Conservation (phyloP, 2,113 vertebrate genomes). For the Scomber japonicus region DNA sequence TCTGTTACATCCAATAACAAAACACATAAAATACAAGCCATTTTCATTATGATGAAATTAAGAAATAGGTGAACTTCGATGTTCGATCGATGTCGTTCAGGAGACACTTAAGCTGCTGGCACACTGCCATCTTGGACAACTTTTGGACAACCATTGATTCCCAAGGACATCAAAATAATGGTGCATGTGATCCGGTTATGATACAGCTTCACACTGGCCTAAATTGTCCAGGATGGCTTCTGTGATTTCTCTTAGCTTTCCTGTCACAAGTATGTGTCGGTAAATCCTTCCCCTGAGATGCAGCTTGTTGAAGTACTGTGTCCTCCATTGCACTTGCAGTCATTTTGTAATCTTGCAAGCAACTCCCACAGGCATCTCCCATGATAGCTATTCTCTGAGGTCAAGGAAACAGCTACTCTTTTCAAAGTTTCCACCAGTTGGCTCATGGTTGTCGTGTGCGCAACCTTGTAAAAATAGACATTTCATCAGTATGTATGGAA, state of each 20-base stretch:
- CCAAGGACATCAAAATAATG: not conserved
- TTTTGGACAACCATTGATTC: not conserved
- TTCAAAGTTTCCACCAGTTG: conserved; percentile 37
- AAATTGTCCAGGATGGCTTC: not conserved
- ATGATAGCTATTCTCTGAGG: not conserved
- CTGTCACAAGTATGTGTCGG: not conserved
- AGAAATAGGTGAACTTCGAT: not conserved
- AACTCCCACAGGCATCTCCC: not conserved
- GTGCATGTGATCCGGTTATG: not conserved
- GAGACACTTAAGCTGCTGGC: not conserved
- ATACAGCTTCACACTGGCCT: not conserved
- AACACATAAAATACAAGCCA: not conserved
- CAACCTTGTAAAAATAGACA: not conserved
- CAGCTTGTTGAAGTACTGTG: not conserved
- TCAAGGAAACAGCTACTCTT: conserved; percentile 21
- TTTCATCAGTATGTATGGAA: conserved; percentile 37
- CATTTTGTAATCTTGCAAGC: not conserved
- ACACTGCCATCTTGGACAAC: not conserved
- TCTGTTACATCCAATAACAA: not conserved
- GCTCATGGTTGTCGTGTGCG: conserved; percentile 10
- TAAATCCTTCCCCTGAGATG: not conserved
- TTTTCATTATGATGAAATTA: not conserved
- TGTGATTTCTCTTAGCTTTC: not conserved
- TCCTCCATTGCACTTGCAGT: not conserved
- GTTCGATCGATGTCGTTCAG: not conserved